Conservation (phyloP, 2,113 vertebrate species). For the Vimba vimba region DNA sequence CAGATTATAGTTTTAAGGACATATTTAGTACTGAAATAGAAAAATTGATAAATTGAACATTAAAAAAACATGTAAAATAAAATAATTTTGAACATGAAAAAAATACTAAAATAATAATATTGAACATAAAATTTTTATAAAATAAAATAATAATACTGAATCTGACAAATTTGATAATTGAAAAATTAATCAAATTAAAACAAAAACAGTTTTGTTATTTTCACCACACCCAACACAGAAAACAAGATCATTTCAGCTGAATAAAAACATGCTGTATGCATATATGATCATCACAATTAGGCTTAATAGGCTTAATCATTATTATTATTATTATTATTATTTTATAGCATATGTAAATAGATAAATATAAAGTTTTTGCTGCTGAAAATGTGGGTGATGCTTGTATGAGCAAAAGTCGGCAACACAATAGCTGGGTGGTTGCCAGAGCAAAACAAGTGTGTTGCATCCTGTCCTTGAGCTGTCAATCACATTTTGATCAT, state of each 20-base stretch:
- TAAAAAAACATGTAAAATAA: neutral
- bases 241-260: neutral
- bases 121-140: too few relatives aligned
- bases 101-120: too few relatives aligned
- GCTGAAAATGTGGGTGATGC: neutral
- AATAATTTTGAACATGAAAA: too few relatives aligned
- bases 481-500: neutral
- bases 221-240: neutral
- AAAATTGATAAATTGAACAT: neutral
- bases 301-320: neutral
- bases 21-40: neutral
- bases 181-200: too few relatives aligned
- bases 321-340: constrained; percentile 1
- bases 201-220: neutral
- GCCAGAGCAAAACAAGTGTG: neutral
- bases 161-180: too few relatives aligned
- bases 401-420: neutral
- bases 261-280: too few relatives aligned
- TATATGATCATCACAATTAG: too few relatives aligned
- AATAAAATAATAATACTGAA: too few relatives aligned
- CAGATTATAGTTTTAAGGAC: neutral
- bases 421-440: neutral
- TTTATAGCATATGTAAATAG: neutral
- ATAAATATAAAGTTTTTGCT: neutral
- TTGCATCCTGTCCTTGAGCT: neutral